These are phyloP conservation scores for Charaxes varanes DNA, from an alignment of 1,140 invertebrate species.

Conservation along the genomic window DNA sequence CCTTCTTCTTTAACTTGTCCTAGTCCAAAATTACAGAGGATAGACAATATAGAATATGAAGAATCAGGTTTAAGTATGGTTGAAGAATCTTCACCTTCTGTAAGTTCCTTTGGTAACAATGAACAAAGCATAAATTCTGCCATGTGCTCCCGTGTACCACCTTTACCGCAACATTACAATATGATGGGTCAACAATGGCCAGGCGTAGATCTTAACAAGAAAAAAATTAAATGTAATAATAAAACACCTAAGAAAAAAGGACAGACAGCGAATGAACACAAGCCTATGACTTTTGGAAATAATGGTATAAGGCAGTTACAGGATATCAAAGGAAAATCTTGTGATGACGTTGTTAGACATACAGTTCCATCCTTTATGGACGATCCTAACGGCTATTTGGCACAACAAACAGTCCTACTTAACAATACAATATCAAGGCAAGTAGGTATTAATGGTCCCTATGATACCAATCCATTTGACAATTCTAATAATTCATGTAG, in stretches of 20 bases:
- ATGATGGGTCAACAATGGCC: slow-evolving; percentile 74
- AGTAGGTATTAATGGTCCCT: slow-evolving; percentile 73
- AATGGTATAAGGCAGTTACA: slow-evolving; percentile 51
- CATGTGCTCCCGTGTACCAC: slow-evolving; percentile 81
- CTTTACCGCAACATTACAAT: slow-evolving; percentile 81
- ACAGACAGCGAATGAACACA: slow-evolving; percentile 62
- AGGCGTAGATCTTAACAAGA: slow-evolving; percentile 76
- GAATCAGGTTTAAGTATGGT: slow-evolving; percentile 35
- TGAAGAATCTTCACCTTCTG: slow-evolving; percentile 41
- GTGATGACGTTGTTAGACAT: slow-evolving; percentile 44
- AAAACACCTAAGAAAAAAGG: slow-evolving; percentile 75
- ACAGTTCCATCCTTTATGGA: slow-evolving; percentile 82
- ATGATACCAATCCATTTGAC: slow-evolving; percentile 49
- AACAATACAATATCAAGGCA: slow-evolving; percentile 89
- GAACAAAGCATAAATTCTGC: slow-evolving; percentile 44
- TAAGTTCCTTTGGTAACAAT: slow-evolving; percentile 38
- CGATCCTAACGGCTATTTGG: slow-evolving; percentile 90
- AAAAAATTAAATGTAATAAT: slow-evolving; percentile 76
- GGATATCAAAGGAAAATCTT: slow-evolving; percentile 41
- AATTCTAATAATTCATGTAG: slow-evolving; percentile 28
- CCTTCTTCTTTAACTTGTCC: slow-evolving; percentile 38
- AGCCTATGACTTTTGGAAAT: slow-evolving; percentile 39
- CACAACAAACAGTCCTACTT: slow-evolving; percentile 88
- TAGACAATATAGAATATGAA: slow-evolving; percentile 51
- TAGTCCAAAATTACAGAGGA: slow-evolving; percentile 45